Percentiles rank a stretch among this genome's conserved stretches.
Evolutionary conservation across 2,113 vertebrate genomes (phyloP).

Genomic region (Centropus bengalensis): DNA sequence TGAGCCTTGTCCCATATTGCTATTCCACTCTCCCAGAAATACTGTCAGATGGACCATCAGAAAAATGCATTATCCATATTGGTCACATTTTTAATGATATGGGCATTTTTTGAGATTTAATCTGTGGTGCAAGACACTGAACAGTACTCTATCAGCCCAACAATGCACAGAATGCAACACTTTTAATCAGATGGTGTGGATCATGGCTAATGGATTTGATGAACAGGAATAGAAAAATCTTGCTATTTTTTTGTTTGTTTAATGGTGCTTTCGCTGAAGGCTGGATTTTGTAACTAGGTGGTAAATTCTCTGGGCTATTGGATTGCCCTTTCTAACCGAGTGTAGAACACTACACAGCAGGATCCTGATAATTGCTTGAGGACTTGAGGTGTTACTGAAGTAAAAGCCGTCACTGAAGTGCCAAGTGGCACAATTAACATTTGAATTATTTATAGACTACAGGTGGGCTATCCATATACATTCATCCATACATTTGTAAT

Average conservation of each 20-base stretch:
- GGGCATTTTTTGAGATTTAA: not conserved
- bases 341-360: conserved; percentile 3
- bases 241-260: not conserved
- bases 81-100: not conserved
- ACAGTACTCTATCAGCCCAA: not conserved
- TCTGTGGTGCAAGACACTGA: not conserved
- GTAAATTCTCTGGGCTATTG: not conserved
- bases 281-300: not conserved
- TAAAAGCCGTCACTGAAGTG: conserved; percentile 26
- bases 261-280: not conserved
- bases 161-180: not conserved
- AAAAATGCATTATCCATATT: not conserved
- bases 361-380: conserved; percentile 48
- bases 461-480: conserved; percentile 23
- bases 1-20: not conserved
- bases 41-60: not conserved
- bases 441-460: conserved; percentile 60
- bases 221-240: not conserved
- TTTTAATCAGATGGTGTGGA: not conserved
- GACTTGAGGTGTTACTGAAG: conserved; percentile 24
- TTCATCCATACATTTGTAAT: not conserved
- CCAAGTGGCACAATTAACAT: conserved; percentile 56
- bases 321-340: not conserved
- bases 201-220: not conserved
- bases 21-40: not conserved